phyloP scores from a whole-genome alignment of 2,888 invertebrate species.

The Euspilapteryx auroguttella region DNA sequence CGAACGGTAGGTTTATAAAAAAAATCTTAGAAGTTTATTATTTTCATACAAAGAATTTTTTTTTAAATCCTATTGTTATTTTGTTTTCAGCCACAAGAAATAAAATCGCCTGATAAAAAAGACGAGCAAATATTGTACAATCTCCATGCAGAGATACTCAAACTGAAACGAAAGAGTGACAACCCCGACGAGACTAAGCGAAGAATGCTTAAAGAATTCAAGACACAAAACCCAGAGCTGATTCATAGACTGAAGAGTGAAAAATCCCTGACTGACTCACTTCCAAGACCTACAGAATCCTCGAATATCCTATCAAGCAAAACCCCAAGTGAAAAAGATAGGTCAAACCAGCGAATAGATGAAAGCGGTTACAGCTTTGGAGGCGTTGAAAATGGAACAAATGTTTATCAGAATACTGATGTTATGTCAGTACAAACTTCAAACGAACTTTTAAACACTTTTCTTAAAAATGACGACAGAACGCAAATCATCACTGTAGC shows the following conservation, averaged over 20 bases:
- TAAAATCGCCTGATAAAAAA: slow-evolving; percentile 15
- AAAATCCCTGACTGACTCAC: no score
- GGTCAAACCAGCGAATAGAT: not conserved
- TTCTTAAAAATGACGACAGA: slow-evolving; percentile 6
- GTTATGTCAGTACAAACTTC: slow-evolving; percentile 1
- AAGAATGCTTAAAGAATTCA: slow-evolving; percentile 25
- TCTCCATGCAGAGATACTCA: slow-evolving; percentile 27
- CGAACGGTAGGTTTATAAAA: slow-evolving; percentile 24
- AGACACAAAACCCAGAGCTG: slow-evolving; percentile 21
- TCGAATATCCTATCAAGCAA: not conserved
- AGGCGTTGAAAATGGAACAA: slow-evolving; percentile 1
- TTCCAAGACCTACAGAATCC: not conserved
- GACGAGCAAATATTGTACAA: slow-evolving; percentile 27
- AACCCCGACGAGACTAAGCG: slow-evolving; percentile 14
- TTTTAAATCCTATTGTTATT: no score
- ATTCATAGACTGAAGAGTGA: slow-evolving; percentile 18
- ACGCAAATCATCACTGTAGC: not conserved
- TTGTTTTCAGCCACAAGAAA: slow-evolving; percentile 22
- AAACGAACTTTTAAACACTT: slow-evolving; percentile 6
- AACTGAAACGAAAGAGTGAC: slow-evolving; percentile 20
- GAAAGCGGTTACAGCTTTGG: slow-evolving; percentile 1
- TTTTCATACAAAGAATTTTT: no score
- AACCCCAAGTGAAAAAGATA: slow-evolving; percentile 1
- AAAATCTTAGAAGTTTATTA: no score
- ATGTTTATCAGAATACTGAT: not conserved